Evolutionary conservation across 1,140 invertebrate genomes (phyloP), one percentile per base, ranked within the genome.

Genomic region (Pogonognathellus flavescens): DNA sequence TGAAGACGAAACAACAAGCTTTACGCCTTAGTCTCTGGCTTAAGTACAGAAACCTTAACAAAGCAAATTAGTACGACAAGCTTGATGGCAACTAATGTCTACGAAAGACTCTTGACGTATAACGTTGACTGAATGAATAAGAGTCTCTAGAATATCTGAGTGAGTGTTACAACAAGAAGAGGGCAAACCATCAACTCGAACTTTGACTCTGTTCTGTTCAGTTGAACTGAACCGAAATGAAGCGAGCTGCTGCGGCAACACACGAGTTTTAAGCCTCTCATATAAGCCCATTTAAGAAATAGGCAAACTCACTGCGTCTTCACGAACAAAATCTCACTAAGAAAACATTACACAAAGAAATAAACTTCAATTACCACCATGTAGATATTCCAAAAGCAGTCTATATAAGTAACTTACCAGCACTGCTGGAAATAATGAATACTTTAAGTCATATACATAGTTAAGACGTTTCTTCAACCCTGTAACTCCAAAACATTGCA

Each of bases 41-140:
- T n/a, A 76, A 16, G 25, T n/a, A 11, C 25, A 18, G 31, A 76
- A 49, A 76, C 41, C 14, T 76, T n/a, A 76, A 76, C 14, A 49
- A 76, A 72, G 70, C 25, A 76, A 76, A 76, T 76, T 76, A 76
- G 70, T 18, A 50, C 5, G 70, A 76, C 70, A 76, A 76, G 70
- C 16, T 50, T 76, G 70, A 76, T 76, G 70, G 70, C 41, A 50
- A 76, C 25, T 41, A 50, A 41, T 76, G 70, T 76, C 31, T 49
- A 16, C 9, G 16, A 25, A 31, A 31, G 22, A 70, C 25, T 70
- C 5, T 76, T 76, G 70, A 76, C 70, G 70, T 76, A 41, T 41
- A 50, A 50, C 14, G 70, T 31, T 76, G 70, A 76, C 70, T 76
- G 31, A 76, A 76, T 76, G 70, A 76, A 7, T 76, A 76, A 76